Evolutionary conservation across 2,113 vertebrate species (phyloP), one percentile per base, ranked within the genome.

Genomic region (Apteryx mantelli): DNA sequence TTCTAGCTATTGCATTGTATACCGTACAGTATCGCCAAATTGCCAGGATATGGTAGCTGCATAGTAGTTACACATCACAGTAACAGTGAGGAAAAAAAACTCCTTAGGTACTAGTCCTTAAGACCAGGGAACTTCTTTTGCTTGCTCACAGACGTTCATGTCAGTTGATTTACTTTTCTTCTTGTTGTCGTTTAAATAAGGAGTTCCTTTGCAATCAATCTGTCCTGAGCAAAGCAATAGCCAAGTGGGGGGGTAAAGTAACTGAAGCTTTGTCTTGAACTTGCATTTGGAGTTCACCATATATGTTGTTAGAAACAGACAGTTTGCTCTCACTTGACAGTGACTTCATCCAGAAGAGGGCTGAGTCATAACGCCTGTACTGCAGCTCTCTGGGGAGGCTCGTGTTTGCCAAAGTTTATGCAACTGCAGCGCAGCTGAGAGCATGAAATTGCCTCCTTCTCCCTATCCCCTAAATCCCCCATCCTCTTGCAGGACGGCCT

Each of bases 321-420:
- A 63, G 68, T 97, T 97, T 71, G 89, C 90, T 93, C 94, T 92
- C 56, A 58, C 91, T 95, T 77, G 91, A 89, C 77, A 75, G 94
- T 97, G 97, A 98, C 96, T 96, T 98, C 96, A 97, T 95, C 91
- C 95, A 85, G 95, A 94, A 58, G 22, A 50, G 81, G 93, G 84
- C 68, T 97, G 97, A 98, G 96, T 98, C 98, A 97, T 38, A 17
- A 5, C 5, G 74, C 80, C 65, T 78, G 8, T 68, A 82, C 92
- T 20, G 50, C 92, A n/a, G 95, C 68, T 82, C 87, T 36, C 95
- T 21, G 38, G 28, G 24, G 94, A 91, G 95, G 70, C 56, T 92
- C 1, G 2, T 53, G 20, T 32, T 36, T 82, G 95, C 91, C 88
- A 26, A 17, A 1, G 30, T 65, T 69, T 50, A 22, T 91, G 70